phyloP scores from a whole-genome alignment of 2,797 vertebrate genomes.

The Lemur catta region DNA sequence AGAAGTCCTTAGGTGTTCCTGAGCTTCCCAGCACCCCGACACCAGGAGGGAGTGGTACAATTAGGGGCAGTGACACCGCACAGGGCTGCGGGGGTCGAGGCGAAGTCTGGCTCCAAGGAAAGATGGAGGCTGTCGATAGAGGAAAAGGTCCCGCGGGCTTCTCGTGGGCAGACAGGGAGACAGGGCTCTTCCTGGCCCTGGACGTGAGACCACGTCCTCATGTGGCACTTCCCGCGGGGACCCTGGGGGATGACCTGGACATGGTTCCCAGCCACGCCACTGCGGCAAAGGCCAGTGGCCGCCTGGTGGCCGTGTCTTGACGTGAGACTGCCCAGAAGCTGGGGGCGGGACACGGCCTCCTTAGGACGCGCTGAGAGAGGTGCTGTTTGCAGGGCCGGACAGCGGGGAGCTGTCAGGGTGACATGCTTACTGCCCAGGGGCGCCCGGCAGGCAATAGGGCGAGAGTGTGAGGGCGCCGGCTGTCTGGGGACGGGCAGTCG shows the following conservation, averaged over 20 bases:
- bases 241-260: not conserved
- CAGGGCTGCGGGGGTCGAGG: not conserved
- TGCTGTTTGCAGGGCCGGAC: not conserved
- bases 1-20: rapidly evolving
- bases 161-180: not conserved
- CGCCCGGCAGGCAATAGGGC: not conserved
- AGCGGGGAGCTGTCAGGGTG: not conserved
- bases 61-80: rapidly evolving
- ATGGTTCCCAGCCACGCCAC: rapidly evolving
- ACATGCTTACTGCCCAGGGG: not conserved
- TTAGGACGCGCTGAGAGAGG: not conserved
- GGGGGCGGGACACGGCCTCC: rapidly evolving
- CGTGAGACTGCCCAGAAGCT: not conserved
- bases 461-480: not conserved
- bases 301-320: not conserved
- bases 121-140: not conserved
- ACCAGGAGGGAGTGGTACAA: not conserved
- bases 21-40: rapidly evolving
- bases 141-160: not conserved
- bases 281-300: not conserved
- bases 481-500: too few species aligned
- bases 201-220: too few species aligned
- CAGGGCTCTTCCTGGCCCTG: not conserved
- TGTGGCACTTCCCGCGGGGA: not conserved
- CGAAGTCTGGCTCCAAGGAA: not conserved